Percentiles rank a stretch among this genome's conserved stretches.
phyloP scores from a whole-genome alignment of 2,888 invertebrate species.

The Caenorhabditis doughertyi region DNA sequence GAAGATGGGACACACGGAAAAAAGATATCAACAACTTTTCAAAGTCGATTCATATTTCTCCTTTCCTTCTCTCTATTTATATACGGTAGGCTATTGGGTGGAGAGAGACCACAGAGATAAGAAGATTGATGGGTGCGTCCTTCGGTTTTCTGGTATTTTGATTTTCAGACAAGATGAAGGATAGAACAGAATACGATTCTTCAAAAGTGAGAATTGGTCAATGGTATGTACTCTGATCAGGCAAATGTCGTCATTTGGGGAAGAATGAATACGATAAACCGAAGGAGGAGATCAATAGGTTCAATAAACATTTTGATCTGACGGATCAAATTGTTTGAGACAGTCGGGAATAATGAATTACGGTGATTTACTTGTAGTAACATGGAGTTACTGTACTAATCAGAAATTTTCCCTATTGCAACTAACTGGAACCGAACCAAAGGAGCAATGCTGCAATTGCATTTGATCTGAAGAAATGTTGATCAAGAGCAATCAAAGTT shows the following conservation, averaged over 20 bases:
- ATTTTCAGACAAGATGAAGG: conserved; percentile 33
- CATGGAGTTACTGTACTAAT: no score
- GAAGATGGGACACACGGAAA: conserved; percentile 1
- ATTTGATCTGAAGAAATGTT: neutral
- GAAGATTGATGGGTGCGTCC: conserved; percentile 26
- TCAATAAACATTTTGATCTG: conserved; percentile 8
- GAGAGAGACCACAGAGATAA: conserved; percentile 3
- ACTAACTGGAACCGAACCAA: neutral
- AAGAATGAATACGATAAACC: neutral
- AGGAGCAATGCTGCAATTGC: no score
- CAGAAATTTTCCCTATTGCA: no score
- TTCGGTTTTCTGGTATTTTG: conserved; percentile 56
- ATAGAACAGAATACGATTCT: neutral
- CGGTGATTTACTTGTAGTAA: no score
- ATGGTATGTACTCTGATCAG: conserved; percentile 35
- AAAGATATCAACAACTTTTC: conserved; percentile 58
- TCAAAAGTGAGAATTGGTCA: conserved; percentile 21
- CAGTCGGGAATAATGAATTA: no score
- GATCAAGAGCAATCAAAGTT: no score
- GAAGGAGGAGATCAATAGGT: conserved; percentile 6
- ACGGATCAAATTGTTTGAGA: neutral
- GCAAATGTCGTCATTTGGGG: neutral
- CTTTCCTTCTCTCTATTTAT: conserved; percentile 6
- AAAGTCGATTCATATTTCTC: conserved; percentile 39
- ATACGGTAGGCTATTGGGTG: conserved; percentile 3